phyloP scores from a whole-genome alignment of 2,888 invertebrate species.

The Neoaliturus tenellus region DNA sequence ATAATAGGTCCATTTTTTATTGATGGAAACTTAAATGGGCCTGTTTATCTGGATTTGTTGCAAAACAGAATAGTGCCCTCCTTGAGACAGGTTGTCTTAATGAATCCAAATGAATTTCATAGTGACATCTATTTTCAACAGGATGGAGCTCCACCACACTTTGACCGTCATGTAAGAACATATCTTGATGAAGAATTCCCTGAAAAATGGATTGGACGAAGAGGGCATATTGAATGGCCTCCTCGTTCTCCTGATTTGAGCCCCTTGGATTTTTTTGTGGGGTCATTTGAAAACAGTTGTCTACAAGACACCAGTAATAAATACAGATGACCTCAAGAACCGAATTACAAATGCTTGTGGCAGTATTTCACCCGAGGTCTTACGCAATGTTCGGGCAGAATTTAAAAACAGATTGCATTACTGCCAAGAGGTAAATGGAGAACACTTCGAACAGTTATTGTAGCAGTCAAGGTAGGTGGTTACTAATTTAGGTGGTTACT shows the following conservation, averaged over 20 bases:
- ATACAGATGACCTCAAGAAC: too few species aligned
- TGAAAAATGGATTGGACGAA: background rate
- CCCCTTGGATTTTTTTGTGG: background rate
- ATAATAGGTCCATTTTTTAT: background rate
- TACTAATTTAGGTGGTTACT: too few species aligned
- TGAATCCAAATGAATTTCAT: background rate
- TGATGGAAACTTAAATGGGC: background rate
- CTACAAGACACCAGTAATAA: background rate
- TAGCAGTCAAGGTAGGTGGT: too few species aligned
- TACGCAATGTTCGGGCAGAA: too few species aligned
- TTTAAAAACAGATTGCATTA: too few species aligned
- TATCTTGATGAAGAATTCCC: background rate
- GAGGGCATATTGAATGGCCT: background rate
- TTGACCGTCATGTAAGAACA: background rate
- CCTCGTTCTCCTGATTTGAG: background rate
- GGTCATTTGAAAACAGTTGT: background rate
- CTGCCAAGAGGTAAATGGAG: too few species aligned
- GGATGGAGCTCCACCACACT: background rate
- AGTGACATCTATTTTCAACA: background rate
- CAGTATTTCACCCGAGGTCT: too few species aligned
- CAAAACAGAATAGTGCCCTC: background rate
- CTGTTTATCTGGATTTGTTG: background rate
- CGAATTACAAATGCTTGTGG: too few species aligned
- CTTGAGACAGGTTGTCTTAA: background rate
- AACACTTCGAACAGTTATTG: too few species aligned